These are phyloP conservation scores for Sclerurus mexicanus DNA, from an alignment of 2,113 vertebrate genomes.

Conservation along the genomic window DNA sequence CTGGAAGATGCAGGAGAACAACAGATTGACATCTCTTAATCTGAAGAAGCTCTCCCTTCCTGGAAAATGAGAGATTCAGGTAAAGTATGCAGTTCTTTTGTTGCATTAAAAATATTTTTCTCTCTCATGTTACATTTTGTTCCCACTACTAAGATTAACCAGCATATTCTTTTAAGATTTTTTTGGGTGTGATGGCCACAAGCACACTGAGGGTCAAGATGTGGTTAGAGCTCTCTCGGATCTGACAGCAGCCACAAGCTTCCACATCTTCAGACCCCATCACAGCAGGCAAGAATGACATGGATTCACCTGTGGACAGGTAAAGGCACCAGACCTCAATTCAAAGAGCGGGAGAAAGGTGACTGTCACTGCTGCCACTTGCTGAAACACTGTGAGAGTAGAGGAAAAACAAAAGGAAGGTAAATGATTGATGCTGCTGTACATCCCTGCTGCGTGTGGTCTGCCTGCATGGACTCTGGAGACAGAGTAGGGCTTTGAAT, in stretches of 20 bases:
- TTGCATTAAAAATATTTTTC: background rate
- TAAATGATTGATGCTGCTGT: background rate
- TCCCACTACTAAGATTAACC: background rate
- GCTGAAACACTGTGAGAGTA: background rate
- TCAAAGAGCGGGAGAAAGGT: background rate
- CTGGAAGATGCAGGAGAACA: background rate
- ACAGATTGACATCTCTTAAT: background rate
- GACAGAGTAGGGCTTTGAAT: background rate
- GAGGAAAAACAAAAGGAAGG: background rate
- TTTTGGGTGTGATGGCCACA: background rate
- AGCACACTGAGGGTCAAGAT: accelerated
- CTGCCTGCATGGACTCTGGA: accelerated
- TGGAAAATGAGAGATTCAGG: background rate
- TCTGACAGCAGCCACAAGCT: background rate
- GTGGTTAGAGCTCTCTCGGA: background rate
- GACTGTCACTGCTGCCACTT: background rate
- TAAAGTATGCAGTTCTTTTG: background rate
- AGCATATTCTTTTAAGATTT: background rate
- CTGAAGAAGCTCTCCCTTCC: background rate
- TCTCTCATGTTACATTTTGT: background rate
- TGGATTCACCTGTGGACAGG: accelerated
- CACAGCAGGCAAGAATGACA: background rate
- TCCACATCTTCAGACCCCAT: accelerated
- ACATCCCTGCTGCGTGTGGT: accelerated
- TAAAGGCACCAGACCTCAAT: accelerated